Base-by-base conservation (phyloP, 2,113 vertebrate species). In the Psittacula cyanocephala region DNA sequence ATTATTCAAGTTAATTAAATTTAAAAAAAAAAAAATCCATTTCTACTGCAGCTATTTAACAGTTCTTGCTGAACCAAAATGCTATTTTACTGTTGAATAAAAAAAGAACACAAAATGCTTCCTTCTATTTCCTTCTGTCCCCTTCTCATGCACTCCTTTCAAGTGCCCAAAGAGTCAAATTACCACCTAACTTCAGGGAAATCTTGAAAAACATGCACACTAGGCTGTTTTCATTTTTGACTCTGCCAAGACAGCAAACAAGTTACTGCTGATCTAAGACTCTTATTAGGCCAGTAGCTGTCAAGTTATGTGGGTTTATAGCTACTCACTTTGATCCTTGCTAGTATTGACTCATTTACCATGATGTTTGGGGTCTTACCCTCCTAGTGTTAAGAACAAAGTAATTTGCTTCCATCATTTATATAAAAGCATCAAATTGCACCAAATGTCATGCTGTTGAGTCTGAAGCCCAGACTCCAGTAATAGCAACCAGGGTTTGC, bases 161-260 rank as follows among this genome's bases (percentile, higher is more conserved):
- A 24, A 76, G 0, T 44, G 62, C 84, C 65, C 7, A 8, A 47
- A 91, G 77, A 94, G 27, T 75, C 50, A 78, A 92, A 88, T 49
- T 76, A 47, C 53, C 55, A 71, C 17, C 46, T 52, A 59, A 76
- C 22, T 59, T 49, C 39, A 86, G 17, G 17, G 80, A 93, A 92
- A 88, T 55, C 70, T 86, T 71, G 62, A 0, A 63, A 74, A 90
- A 57, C 39, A 59, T 35, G 86, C 17, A 79, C 6, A 47, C 39
- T 52, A 70, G 86, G 31, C 17, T 81, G 84, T 81, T 63, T 83
- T 84, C 43, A 28, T 69, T 95, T 85, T 37, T 79, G 29, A 69
- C 67, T 84, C 83, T 92, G 77, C 69, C 71, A 86, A 75, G 64
- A 88, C 89, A 88, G 71, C 44, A 89, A 94, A 78, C 57, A 82